Conservation (phyloP, 2,113 vertebrate genomes). For the Sander lucioperca region DNA sequence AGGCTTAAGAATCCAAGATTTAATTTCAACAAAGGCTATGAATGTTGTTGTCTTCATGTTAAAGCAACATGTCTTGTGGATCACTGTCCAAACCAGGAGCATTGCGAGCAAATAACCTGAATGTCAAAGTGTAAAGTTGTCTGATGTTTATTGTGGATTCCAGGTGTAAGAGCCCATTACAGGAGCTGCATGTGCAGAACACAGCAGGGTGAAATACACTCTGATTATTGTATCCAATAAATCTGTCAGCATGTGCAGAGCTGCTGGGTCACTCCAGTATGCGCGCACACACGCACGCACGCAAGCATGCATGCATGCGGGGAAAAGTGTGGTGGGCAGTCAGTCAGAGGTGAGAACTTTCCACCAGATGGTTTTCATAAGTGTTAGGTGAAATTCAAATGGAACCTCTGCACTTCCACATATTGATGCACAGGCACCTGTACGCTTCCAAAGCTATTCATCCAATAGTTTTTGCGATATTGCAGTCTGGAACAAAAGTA, state of each 20-base stretch:
- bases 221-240: slow-evolving; percentile 75
- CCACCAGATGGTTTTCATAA: slow-evolving; percentile 6
- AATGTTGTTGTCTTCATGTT: neutral
- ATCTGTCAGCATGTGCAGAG: slow-evolving; percentile 68
- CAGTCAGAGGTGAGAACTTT: slow-evolving; percentile 18
- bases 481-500: neutral
- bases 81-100: neutral
- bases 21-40: neutral
- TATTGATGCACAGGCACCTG: slow-evolving; percentile 8
- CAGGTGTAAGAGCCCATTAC: slow-evolving; percentile 70
- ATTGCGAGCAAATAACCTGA: slow-evolving; percentile 5
- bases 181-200: slow-evolving; percentile 56
- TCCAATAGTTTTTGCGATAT: neutral
- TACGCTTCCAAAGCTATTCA: neutral
- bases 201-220: slow-evolving; percentile 65
- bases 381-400: slow-evolving; percentile 13
- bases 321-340: slow-evolving; percentile 7
- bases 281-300: neutral
- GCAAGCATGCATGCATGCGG: neutral
- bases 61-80: neutral
- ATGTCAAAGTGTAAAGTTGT: slow-evolving; percentile 28
- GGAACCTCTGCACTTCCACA: neutral
- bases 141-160: slow-evolving; percentile 47
- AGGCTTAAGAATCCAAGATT: neutral
- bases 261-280: slow-evolving; percentile 39